Evolutionary conservation across 1,140 invertebrate species (phyloP), one percentile per base, ranked within the genome.

Genomic region (Lethocerus indicus): DNA sequence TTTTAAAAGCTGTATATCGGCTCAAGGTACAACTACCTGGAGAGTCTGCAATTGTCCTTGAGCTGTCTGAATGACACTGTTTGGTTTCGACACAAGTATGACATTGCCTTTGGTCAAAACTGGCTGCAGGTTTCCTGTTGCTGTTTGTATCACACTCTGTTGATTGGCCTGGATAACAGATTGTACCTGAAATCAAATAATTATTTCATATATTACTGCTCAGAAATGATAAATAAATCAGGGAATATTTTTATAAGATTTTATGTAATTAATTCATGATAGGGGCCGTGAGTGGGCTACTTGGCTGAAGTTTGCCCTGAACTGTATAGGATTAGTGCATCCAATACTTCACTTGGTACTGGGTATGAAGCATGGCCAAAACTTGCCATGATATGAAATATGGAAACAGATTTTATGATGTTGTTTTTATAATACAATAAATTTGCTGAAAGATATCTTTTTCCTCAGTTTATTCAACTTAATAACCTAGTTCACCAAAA

Each of bases 161-260:
- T 92, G 88, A 66, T 87, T 91, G 18, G 87, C 80, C 70, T 95
- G 89, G 64, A 93, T 93, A 45, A 95, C 89, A 51, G 87, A 90
- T 61, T 81, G 76, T 42, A 79, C 75, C 68, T 76, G 61, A 29
- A 35, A 51, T 5, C 23, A 24, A 28, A 27, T 23, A 25, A 46
- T 50, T 36, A 5, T 37, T 12, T 12, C 7, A 6, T 9, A 6
- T 18, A 9, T 40, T 25, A 23, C 13, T 5, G 4, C 23, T 7
- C 9, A 20, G 9, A 9, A 25, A 23, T 26, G 13, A 45, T 9
- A 45, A 9, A 16, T 41, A 26, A 26, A 13, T 43, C 23, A 43
- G n/a, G 14, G 14, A 21, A 43, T 18, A 14, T 43, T 43, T 5
- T 14, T 23, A 4, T 25, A 9, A 23, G 25, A 25, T 44, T 23